Conservation (phyloP, 2,113 vertebrate species). For the Danionella cerebrum region DNA sequence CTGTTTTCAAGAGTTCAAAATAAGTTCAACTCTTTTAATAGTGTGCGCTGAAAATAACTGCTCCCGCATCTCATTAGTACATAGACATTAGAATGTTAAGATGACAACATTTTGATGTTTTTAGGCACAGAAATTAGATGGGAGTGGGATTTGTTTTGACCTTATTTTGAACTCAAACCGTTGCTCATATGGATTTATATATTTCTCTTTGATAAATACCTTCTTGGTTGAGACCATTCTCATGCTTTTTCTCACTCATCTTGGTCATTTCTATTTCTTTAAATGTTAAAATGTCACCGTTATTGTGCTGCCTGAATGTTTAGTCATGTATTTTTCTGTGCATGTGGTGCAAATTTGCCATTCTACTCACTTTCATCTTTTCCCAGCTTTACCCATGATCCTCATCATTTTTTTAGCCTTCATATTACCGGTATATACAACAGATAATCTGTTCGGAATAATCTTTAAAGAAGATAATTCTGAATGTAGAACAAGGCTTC, state of each 20-base stretch:
- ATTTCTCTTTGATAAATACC: too few relatives aligned
- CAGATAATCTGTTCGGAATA: too few relatives aligned
- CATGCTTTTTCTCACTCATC: too few relatives aligned
- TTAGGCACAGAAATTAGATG: not conserved
- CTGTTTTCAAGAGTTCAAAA: not conserved
- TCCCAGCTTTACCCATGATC: not conserved
- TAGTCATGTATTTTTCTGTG: not conserved
- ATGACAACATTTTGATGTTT: too few relatives aligned
- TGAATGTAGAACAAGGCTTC: too few relatives aligned
- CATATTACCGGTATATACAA: slow-evolving; percentile 26
- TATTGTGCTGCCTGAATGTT: too few relatives aligned
- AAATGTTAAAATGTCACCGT: too few relatives aligned
- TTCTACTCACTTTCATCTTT: not conserved
- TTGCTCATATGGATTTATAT: not conserved
- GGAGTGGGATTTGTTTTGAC: not conserved
- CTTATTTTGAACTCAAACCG: not conserved
- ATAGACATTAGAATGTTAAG: too few relatives aligned
- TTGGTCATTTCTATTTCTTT: too few relatives aligned
- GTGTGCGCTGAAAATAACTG: not conserved
- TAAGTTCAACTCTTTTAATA: not conserved
- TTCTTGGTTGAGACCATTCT: too few relatives aligned
- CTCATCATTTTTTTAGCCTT: not conserved
- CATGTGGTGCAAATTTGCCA: not conserved
- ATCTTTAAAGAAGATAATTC: too few relatives aligned
- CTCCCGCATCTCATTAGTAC: too few relatives aligned